These are phyloP conservation scores for Aphidius ervi DNA, from an alignment of 1,140 invertebrate genomes.

Conservation along the genomic window DNA sequence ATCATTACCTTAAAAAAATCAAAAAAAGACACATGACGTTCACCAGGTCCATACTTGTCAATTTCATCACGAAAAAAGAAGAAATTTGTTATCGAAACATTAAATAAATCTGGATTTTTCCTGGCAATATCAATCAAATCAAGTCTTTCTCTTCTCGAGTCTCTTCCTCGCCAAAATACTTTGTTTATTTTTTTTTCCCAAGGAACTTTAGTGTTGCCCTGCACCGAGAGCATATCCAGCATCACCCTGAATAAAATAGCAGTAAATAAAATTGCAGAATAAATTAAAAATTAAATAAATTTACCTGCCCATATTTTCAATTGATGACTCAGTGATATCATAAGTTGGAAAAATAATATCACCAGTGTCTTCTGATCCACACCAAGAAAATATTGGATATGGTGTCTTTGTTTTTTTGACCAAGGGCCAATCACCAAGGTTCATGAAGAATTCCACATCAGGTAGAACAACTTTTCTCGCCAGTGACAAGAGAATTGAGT, in stretches of 20 bases:
- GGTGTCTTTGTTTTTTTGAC: slow-evolving; percentile 56
- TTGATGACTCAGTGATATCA: slow-evolving; percentile 85
- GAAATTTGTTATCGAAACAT: slow-evolving; percentile 92
- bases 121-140: slow-evolving; percentile 77
- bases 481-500: slow-evolving; percentile 81
- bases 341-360: slow-evolving; percentile 96
- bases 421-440: slow-evolving; percentile 95
- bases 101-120: slow-evolving; percentile 76
- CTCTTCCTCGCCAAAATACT: slow-evolving; percentile 89
- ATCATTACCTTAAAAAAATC: slow-evolving; percentile 87
- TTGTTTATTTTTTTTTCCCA: slow-evolving; percentile 76
- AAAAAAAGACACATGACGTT: slow-evolving; percentile 84
- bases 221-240: slow-evolving; percentile 85
- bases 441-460: slow-evolving; percentile 87
- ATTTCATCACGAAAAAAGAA: slow-evolving; percentile 91
- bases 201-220: slow-evolving; percentile 66
- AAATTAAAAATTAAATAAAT: slow-evolving; percentile 2
- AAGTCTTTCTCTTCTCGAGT: slow-evolving; percentile 79
- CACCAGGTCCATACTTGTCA: slow-evolving; percentile 78
- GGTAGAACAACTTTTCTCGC: slow-evolving; percentile 78
- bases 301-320: slow-evolving; percentile 88
- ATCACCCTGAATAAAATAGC: slow-evolving; percentile 63
- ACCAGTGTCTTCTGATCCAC: slow-evolving; percentile 75
- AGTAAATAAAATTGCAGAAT: slow-evolving; percentile 5
- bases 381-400: slow-evolving; percentile 95